Conservation (phyloP, 2,113 vertebrate genomes). For the Crotalus helleri region DNA sequence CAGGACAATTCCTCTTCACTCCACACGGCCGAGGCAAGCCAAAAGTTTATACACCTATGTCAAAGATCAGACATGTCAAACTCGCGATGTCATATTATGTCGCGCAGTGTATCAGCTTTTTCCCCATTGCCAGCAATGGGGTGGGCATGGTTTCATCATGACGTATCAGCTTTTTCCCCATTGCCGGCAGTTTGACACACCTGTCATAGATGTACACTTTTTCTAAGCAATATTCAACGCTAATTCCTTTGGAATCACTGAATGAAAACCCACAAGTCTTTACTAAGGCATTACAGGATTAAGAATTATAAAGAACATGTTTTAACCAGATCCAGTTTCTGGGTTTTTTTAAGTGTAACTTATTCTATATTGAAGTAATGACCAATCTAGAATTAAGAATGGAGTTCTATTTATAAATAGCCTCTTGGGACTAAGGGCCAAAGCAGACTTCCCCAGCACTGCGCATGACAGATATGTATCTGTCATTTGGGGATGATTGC, state of each 20-base stretch:
- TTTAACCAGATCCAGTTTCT: not conserved
- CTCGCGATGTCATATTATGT: no score
- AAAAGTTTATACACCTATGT: no score
- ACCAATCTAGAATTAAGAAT: not conserved
- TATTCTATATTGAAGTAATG: not conserved
- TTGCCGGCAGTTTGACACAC: no score
- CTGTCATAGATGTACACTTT: slow-evolving; percentile 44
- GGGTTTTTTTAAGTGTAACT: not conserved
- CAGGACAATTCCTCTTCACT: not conserved
- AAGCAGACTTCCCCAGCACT: no score
- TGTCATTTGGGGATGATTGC: not conserved
- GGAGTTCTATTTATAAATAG: no score
- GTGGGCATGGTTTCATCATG: no score
- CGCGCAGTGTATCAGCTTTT: no score
- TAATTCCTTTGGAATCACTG: slow-evolving; percentile 60
- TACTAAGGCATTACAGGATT: slow-evolving; percentile 42
- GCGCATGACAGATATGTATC: no score
- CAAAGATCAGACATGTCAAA: no score
- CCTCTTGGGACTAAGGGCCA: not conserved
- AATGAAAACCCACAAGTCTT: slow-evolving; percentile 52
- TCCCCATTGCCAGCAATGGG: no score
- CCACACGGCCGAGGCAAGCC: no score
- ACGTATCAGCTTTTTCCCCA: no score
- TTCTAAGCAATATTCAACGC: slow-evolving; percentile 60
- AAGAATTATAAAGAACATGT: slow-evolving; percentile 17